phyloP scores from a whole-genome alignment of 1,140 invertebrate species.

The Apis florea region DNA sequence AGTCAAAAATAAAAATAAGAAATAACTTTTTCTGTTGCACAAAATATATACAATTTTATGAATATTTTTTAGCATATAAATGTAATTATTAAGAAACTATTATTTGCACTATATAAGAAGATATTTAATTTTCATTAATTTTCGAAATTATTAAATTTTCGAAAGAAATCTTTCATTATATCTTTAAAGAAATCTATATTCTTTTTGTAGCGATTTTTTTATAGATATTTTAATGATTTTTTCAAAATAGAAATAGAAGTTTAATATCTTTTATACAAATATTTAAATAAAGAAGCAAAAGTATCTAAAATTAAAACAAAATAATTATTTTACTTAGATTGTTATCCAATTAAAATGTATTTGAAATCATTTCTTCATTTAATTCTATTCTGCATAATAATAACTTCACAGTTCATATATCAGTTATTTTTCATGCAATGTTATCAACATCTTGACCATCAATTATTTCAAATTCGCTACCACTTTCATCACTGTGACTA shows the following conservation, averaged over 20 bases:
- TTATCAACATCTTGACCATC: conserved; percentile 72
- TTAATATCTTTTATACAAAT: not conserved
- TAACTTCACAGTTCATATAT: conserved; percentile 40
- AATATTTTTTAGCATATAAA: conserved; percentile 24
- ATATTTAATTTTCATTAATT: conserved; percentile 4
- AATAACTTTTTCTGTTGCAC: conserved; percentile 13
- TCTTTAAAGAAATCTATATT: not conserved
- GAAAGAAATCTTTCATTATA: not conserved
- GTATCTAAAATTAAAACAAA: conserved; percentile 17
- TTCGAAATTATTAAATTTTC: not conserved
- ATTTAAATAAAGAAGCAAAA: conserved; percentile 17
- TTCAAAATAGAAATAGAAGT: not conserved
- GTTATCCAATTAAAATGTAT: conserved; percentile 27
- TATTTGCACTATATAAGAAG: conserved; percentile 20
- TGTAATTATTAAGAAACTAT: conserved; percentile 35
- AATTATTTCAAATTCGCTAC: conserved; percentile 78
- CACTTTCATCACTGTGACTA: conserved; percentile 71
- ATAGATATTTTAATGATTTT: not conserved
- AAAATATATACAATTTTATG: conserved; percentile 36
- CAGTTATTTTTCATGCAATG: conserved; percentile 60
- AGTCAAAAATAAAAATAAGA: conserved; percentile 29
- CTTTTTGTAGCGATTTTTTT: not conserved
- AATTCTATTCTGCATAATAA: conserved; percentile 45
- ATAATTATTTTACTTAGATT: conserved; percentile 13
- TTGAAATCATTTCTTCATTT: conserved; percentile 13